Percentiles rank a stretch among this genome's conserved stretches.
These are phyloP conservation scores for Porites australiensis DNA, from an alignment of 64 coral and sea anemone species.

Conservation along the genomic window DNA sequence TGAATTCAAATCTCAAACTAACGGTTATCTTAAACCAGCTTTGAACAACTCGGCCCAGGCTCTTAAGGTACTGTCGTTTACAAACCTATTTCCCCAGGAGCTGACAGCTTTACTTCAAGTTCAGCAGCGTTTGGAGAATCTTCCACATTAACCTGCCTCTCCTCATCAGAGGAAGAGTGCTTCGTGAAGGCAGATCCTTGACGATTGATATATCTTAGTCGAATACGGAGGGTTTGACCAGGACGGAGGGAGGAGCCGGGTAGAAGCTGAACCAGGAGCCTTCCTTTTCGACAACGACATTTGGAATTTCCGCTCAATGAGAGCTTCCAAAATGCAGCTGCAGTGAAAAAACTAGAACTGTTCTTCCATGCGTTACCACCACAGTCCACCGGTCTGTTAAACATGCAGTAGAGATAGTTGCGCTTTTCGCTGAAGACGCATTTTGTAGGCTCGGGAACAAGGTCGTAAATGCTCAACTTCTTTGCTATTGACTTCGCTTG, in stretches of 20 bases:
- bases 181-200: not conserved
- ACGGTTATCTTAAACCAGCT: no score
- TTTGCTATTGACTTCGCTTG: not conserved
- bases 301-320: not conserved
- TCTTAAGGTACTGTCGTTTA: not conserved
- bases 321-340: not conserved
- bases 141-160: not conserved
- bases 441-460: not conserved
- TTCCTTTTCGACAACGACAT: not conserved
- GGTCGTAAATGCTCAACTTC: slow-evolving; percentile 14
- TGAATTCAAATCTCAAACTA: no score
- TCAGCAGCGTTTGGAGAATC: not conserved
- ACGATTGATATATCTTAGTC: not conserved
- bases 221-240: not conserved
- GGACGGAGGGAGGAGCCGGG: slow-evolving; percentile 3
- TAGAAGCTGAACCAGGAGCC: not conserved
- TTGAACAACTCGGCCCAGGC: not conserved
- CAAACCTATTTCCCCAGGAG: slow-evolving; percentile 5
- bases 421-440: slow-evolving; percentile 4
- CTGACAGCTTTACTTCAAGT: slow-evolving; percentile 15
- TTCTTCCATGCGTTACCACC: not conserved
- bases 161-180: slow-evolving; percentile 1
- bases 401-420: not conserved
- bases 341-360: not conserved
- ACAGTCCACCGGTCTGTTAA: slow-evolving; percentile 3